Percentiles rank a stretch among this genome's conserved stretches.
Conservation (phyloP, 2,797 vertebrate genomes). For the Melanotaenia pygmaea region DNA sequence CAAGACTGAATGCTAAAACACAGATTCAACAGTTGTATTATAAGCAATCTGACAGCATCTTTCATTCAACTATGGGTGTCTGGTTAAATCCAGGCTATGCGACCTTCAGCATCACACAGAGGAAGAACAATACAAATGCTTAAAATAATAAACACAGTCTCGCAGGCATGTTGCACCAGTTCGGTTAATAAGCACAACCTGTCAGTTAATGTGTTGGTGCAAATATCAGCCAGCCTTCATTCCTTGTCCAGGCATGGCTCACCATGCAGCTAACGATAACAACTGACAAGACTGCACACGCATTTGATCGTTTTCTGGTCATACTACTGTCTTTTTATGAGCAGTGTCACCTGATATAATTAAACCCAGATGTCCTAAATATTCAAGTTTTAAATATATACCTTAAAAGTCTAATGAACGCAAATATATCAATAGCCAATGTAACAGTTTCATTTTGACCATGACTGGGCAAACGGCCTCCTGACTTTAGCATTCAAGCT, state of each 20-base stretch:
- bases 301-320: conserved; percentile 30
- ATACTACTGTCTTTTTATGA: background rate
- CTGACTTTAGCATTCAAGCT: conserved; percentile 69
- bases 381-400: background rate
- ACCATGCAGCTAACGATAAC: conserved; percentile 55
- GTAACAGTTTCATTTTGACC: conserved; percentile 74
- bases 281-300: conserved; percentile 52
- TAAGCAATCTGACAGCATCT: background rate
- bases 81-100: too few relatives aligned
- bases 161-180: background rate
- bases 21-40: background rate
- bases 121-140: background rate
- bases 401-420: background rate
- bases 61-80: background rate
- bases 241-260: conserved; percentile 47
- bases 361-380: background rate
- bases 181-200: conserved; percentile 18
- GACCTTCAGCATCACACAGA: background rate
- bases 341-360: conserved; percentile 26
- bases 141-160: background rate
- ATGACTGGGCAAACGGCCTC: conserved; percentile 87
- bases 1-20: background rate
- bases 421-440: conserved; percentile 11
- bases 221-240: conserved; percentile 56
- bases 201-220: conserved; percentile 42